phyloP scores from a whole-genome alignment of 1,140 invertebrate genomes.

The Vanessa tameamea region DNA sequence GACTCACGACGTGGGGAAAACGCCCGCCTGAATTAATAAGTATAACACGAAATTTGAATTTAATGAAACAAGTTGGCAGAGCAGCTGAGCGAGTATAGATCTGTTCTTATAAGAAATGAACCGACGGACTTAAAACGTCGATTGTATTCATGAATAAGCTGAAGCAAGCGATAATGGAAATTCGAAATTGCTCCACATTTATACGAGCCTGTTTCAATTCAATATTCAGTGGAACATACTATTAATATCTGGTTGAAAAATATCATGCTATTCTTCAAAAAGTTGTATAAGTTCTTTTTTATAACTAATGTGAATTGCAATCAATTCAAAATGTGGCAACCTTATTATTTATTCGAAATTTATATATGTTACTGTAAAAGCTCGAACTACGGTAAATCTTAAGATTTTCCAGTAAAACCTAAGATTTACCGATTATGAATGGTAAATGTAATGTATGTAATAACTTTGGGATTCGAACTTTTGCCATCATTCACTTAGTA shows the following conservation, averaged over 20 bases:
- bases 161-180: constrained; percentile 33
- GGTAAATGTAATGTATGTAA: too few species aligned
- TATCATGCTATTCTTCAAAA: neutral
- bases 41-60: constrained; percentile 82
- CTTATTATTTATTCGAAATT: too few species aligned
- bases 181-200: constrained; percentile 25
- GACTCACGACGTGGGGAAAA: constrained; percentile 63
- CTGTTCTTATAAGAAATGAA: constrained; percentile 60
- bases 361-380: too few species aligned
- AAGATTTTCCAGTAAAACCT: too few species aligned
- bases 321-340: too few species aligned
- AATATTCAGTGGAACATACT: constrained; percentile 26
- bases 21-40: constrained; percentile 80
- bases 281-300: neutral
- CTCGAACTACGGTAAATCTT: too few species aligned
- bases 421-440: too few species aligned
- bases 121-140: constrained; percentile 47
- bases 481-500: too few species aligned
- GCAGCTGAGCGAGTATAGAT: constrained; percentile 75
- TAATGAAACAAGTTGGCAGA: constrained; percentile 80
- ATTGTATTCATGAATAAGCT: constrained; percentile 42
- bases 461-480: too few species aligned
- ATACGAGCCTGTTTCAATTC: constrained; percentile 27
- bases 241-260: constrained; percentile 20
- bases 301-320: neutral